Percentiles rank a stretch among this genome's conserved stretches.
phyloP scores from a whole-genome alignment of 2,113 vertebrate species.

The Merops nubicus region DNA sequence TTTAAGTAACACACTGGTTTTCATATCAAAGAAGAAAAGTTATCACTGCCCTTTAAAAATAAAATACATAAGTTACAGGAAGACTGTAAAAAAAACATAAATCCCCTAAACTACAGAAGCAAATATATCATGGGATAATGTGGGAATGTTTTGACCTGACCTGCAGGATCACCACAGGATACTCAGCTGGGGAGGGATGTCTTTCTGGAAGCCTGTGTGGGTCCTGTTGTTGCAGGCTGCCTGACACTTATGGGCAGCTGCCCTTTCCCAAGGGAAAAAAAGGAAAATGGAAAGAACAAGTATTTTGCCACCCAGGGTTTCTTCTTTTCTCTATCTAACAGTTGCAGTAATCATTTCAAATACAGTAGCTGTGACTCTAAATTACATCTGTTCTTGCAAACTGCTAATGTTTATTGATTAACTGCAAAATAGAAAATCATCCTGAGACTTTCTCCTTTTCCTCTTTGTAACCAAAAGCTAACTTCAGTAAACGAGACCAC shows the following conservation, averaged over 20 bases:
- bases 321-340: neutral
- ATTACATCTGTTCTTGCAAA: neutral
- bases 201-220: neutral
- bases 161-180: neutral
- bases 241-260: neutral
- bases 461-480: neutral
- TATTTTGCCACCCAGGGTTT: neutral
- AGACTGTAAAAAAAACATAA: neutral
- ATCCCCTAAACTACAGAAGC: neutral
- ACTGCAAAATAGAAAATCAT: neutral
- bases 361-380: neutral
- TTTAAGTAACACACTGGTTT: neutral
- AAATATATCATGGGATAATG: neutral
- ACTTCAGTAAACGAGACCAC: neutral
- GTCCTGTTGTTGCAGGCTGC: accelerated
- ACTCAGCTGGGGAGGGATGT: neutral
- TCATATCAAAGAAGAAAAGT: neutral
- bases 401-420: neutral
- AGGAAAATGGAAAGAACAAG: neutral
- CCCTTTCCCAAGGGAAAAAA: neutral
- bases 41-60: neutral
- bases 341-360: neutral
- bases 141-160: neutral
- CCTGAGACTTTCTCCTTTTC: neutral
- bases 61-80: neutral